Evolutionary conservation across 2,113 vertebrate genomes (phyloP), one percentile per base, ranked within the genome.

Genomic region (Eurystomus gularis): DNA sequence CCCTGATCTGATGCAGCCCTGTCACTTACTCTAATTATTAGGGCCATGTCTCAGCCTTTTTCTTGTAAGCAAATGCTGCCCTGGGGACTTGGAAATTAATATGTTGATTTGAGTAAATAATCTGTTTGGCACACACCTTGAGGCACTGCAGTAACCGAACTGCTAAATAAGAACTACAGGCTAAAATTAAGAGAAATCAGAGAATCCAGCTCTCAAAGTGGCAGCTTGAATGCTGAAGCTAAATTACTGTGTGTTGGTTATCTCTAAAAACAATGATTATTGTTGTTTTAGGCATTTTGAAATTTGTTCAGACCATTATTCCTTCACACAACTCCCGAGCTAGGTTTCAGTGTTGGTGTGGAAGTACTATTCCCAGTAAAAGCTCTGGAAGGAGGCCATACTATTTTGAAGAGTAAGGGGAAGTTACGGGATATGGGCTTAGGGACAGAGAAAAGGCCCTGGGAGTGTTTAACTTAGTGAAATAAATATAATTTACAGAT

Each of bases 31-130:
- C 16, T 75, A 57, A 44, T 81, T 68, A 52, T 3, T 75, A 7
- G 10, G 39, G 4, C 51, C 44, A 14, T 31, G 29, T 71, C 40
- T 93, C 42, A 88, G 54, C 15, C 55, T 94, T 81, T 83, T 81
- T 54, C 70, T 93, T 62, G 51, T 11, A 42, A 94, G 42, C 26
- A 86, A 76, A 75, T 44, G 29, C 55, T 94, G 57, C 69, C 69
- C 51, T 37, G 6, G 13, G 33, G 69, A 80, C 21, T 61, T 90
- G 60, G 35, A 92, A 92, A 84, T 96, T 26, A 93, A 25, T 77
- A 81, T 37, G 82, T 80, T 90, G 51, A 71, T 88, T 84, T 93
- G 72, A 82, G 51, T 66, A 92, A 96, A 90, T 92, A n/a, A 90
- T 39, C 26, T 96, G 49, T 92, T 92, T 86, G 82, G 42, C 46